These are phyloP conservation scores for Agrenia bidenticulata DNA, from an alignment of 2,888 invertebrate genomes.

Conservation along the genomic window DNA sequence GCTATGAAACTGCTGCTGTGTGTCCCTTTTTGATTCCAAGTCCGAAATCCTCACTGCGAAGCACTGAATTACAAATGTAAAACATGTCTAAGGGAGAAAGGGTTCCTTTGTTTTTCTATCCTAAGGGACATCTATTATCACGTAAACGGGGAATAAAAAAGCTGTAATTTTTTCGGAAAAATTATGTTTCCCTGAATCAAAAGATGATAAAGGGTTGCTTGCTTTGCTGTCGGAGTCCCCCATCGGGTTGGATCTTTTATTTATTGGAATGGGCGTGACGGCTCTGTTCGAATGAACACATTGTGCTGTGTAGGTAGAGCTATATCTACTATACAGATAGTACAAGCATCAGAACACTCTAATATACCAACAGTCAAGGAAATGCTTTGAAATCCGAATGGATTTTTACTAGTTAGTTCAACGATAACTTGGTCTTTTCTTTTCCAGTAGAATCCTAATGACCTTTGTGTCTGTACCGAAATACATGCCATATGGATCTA, in stretches of 20 bases:
- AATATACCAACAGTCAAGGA: not conserved
- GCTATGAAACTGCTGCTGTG: too few species aligned
- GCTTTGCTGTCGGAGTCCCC: conserved; percentile 1
- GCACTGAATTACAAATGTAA: conserved; percentile 1
- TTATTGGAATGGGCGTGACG: conserved; percentile 24
- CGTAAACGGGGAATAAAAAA: conserved; percentile 32
- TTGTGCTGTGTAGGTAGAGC: too few species aligned
- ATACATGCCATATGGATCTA: not conserved
- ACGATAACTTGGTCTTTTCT: not conserved
- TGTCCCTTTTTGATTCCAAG: too few species aligned
- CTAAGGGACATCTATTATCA: conserved; percentile 21
- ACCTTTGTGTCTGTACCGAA: not conserved
- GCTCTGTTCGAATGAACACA: not conserved
- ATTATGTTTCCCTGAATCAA: conserved; percentile 31
- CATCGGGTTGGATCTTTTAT: conserved; percentile 11
- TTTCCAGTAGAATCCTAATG: too few species aligned
- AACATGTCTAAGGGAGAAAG: conserved; percentile 7
- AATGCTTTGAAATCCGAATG: not conserved
- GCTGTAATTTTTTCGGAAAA: conserved; percentile 41
- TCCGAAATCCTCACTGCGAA: not conserved
- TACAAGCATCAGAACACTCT: too few species aligned
- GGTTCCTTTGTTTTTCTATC: conserved; percentile 8
- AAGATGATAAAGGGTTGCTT: conserved; percentile 12
- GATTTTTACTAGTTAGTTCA: not conserved
- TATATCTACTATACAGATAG: too few species aligned